Conservation (phyloP, 2,113 vertebrate species). For the Calonectris borealis region DNA sequence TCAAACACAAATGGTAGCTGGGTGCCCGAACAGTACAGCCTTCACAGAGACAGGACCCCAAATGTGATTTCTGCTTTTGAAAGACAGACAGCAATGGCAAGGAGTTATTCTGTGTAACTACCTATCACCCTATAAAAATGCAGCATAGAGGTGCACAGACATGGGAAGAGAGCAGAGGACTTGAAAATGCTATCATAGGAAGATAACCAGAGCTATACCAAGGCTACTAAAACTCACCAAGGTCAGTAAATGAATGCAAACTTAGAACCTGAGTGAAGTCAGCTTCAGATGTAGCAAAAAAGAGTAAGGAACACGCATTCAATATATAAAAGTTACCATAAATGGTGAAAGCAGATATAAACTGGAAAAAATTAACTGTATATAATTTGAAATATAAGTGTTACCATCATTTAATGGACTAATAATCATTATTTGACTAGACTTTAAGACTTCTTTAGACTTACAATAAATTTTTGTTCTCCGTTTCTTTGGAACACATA, state of each 20-base stretch:
- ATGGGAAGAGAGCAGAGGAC: background rate
- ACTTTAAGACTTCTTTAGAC: background rate
- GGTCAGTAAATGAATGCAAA: background rate
- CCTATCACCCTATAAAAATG: background rate
- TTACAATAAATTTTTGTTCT: background rate
- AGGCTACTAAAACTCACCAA: background rate
- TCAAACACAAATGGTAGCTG: background rate
- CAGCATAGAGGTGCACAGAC: background rate
- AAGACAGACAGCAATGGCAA: background rate
- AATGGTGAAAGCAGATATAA: background rate
- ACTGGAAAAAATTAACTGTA: background rate
- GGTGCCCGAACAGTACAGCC: background rate
- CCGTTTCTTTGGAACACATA: background rate
- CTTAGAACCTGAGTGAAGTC: accelerated
- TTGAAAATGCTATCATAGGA: background rate
- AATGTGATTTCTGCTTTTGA: background rate
- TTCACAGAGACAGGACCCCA: background rate
- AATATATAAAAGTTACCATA: background rate
- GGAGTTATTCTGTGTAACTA: background rate
- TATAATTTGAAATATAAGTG: background rate
- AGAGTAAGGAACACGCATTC: background rate
- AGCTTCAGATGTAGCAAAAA: background rate
- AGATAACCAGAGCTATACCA: background rate
- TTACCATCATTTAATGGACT: background rate
- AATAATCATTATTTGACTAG: background rate